A percentile compares a stretch with the other conserved stretches of the same genome.
Conservation (phyloP, 2,888 invertebrate genomes). For the Gnatocerus cornutus region DNA sequence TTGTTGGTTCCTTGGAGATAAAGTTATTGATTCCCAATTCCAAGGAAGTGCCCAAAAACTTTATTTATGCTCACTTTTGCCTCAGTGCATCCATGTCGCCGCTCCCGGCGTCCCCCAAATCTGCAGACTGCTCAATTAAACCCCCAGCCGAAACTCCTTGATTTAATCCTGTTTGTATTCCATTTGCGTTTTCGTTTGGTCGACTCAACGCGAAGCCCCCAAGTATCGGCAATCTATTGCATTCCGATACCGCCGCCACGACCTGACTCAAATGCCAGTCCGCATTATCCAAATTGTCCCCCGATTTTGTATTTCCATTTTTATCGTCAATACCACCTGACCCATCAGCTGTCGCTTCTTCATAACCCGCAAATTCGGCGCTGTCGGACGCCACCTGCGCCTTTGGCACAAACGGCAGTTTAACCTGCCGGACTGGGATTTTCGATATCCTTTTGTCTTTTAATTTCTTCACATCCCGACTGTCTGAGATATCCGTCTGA, state of each 20-base stretch:
- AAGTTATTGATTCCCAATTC: too few relatives aligned
- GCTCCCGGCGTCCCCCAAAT: neutral
- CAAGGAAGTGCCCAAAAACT: too few relatives aligned
- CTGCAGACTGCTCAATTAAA: conserved; percentile 18
- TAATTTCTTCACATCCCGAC: neutral
- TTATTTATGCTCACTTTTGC: too few relatives aligned
- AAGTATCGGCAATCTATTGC: conserved; percentile 17
- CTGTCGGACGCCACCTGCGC: neutral
- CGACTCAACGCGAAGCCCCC: conserved; percentile 5
- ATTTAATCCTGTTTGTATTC: conserved; percentile 28
- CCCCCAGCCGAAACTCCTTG: conserved; percentile 2
- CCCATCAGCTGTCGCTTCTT: neutral
- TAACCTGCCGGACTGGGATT: conserved; percentile 36
- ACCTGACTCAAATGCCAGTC: conserved; percentile 7
- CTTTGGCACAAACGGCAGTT: conserved; percentile 1
- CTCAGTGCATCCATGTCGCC: too few relatives aligned
- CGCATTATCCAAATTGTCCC: conserved; percentile 23
- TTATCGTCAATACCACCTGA: conserved; percentile 20
- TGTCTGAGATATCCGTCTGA: conserved; percentile 8
- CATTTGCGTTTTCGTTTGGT: conserved; percentile 22
- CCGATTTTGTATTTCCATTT: conserved; percentile 27
- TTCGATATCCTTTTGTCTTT: conserved; percentile 34
- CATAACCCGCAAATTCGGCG: neutral
- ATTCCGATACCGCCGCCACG: conserved; percentile 7
- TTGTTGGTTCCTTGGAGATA: too few relatives aligned